Base-by-base conservation (phyloP, 2,113 vertebrate species). In the Lepidothrix coronata region DNA sequence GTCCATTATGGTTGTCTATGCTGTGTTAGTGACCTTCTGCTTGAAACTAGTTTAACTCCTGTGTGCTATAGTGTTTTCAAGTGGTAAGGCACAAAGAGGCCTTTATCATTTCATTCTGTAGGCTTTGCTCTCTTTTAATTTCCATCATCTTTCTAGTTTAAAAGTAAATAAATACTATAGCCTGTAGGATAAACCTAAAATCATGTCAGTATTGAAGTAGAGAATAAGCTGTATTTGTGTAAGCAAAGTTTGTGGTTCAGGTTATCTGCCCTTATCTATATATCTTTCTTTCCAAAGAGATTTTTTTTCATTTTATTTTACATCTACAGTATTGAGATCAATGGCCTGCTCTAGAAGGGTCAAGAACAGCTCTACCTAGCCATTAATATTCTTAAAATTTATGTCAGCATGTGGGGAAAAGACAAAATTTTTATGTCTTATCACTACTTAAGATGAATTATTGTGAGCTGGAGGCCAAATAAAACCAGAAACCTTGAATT, bases 381-480 rank as follows among this genome's bases (percentile, higher is more conserved):
- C n/a, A 78, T 93, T 90, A 86, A 96, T 86, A 78, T 54, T 84
- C 30, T 44, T 70, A 85, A 73, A 57, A 91, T 75, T 65, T 55
- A 73, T 85, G 70, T 54, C 57, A 61, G 24, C 6, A 16, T 57
- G 43, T 59, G 27, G 35, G 21, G 33, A 83, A 91, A 75, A 58
- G 33, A 44, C 52, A 74, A 52, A 44, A 28, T 37, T 75, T 80
- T 59, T 52, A 48, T 49, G 25, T 78, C 15, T 81, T 28, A 7
- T 37, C 85, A 23, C 48, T 90, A 33, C 28, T 86, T 72, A 43
- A 90, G 55, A 59, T 72, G 30, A 85, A 52, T 89, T 76, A n/a
- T 11, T 66, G 14, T 27, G 27, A 43, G 5, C 28, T 78, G 27
- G 25, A 85, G 61, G n/a, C 49, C 44, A 74, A 62, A 9, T 52